A percentile compares a stretch with the other conserved stretches of the same genome.
Conservation (phyloP, 2,797 vertebrate species). For the Centropyge bicolor region DNA sequence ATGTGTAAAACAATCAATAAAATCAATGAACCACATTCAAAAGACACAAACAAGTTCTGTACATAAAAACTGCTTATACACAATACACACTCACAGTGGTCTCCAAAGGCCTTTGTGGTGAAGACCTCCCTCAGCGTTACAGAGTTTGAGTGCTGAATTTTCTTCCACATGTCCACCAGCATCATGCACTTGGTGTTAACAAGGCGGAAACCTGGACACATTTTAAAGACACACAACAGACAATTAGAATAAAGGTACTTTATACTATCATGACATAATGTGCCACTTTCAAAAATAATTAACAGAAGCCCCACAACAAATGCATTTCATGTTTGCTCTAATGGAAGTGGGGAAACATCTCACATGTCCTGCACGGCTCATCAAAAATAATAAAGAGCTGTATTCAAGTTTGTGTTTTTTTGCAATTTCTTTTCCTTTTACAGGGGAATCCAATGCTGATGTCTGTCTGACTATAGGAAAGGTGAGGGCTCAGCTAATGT, state of each 20-base stretch:
- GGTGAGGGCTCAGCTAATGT: too few relatives aligned
- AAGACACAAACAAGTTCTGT: not conserved
- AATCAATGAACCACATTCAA: not conserved
- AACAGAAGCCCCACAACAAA: not conserved
- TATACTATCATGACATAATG: not conserved
- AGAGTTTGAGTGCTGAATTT: constrained; percentile 98
- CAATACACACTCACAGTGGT: constrained; percentile 91
- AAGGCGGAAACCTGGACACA: constrained; percentile 92
- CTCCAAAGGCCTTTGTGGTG: constrained; percentile 99
- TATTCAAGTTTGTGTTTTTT: not conserved
- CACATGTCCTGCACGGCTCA: not conserved
- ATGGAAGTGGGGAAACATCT: not conserved
- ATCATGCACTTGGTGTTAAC: constrained; percentile 99
- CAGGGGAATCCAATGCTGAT: not conserved
- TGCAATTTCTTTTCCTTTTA: not conserved
- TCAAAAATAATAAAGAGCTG: not conserved
- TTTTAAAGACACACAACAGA: constrained; percentile 16
- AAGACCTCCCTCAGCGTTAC: constrained; percentile 98
- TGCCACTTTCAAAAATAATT: not conserved
- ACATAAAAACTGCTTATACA: not conserved
- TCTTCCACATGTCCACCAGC: constrained; percentile 99
- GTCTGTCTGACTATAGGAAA: not conserved
- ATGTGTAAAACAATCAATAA: not conserved
- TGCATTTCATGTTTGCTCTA: not conserved
- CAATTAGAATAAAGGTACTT: not conserved